Percentiles rank a stretch among this genome's conserved stretches.
These are phyloP conservation scores for Elephas maximus DNA, from an alignment of 2,113 vertebrate species.

Conservation along the genomic window DNA sequence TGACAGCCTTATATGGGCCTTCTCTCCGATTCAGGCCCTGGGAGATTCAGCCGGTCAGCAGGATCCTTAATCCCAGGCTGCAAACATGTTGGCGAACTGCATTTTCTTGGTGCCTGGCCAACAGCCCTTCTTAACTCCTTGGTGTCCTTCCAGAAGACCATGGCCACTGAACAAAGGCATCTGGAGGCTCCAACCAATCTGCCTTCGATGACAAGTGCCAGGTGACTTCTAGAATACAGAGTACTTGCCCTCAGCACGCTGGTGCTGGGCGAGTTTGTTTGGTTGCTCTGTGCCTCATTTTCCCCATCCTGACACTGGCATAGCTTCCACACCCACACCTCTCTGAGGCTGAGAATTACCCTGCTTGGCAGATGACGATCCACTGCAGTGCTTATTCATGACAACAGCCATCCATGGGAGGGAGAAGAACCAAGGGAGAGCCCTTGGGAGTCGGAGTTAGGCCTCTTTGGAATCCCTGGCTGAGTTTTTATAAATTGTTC, in stretches of 20 bases:
- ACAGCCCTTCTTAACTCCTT: conserved; percentile 51
- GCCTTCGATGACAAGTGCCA: background rate
- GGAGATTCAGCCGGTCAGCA: background rate
- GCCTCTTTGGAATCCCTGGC: background rate
- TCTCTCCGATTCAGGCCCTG: conserved; percentile 5
- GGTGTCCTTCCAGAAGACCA: background rate
- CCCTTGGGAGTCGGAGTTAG: too few species aligned
- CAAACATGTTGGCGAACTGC: conserved; percentile 8
- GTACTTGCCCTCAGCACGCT: background rate
- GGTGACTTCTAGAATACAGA: too few species aligned
- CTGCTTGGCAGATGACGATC: rapidly evolving
- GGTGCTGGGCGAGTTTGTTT: background rate
- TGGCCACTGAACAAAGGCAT: background rate
- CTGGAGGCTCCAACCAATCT: background rate
- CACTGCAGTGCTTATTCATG: background rate
- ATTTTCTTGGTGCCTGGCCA: conserved; percentile 50
- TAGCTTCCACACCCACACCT: background rate
- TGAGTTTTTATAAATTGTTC: background rate
- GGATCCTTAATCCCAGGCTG: background rate
- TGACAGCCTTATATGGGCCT: conserved; percentile 56
- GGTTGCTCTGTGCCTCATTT: background rate
- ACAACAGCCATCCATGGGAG: rapidly evolving
- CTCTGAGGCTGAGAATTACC: background rate
- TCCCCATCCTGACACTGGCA: background rate
- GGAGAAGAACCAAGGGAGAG: background rate